These are phyloP conservation scores for Syrista parreyssii DNA, from an alignment of 2,888 invertebrate species.

Conservation along the genomic window DNA sequence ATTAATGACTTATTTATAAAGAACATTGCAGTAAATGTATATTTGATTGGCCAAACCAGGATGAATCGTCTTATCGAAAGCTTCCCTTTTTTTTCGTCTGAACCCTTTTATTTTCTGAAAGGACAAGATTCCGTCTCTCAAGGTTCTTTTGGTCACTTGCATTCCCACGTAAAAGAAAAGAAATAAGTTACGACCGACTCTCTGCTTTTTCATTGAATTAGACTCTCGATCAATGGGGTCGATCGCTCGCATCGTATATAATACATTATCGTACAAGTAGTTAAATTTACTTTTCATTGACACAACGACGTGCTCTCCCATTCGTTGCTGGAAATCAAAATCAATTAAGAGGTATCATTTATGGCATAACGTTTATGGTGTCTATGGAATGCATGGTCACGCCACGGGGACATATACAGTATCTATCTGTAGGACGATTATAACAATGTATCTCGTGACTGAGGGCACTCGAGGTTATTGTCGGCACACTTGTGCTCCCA, in stretches of 20 bases:
- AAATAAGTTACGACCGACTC: background rate
- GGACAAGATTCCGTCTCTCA: background rate
- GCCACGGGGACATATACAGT: background rate
- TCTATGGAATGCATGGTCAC: background rate
- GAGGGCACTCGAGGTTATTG: conserved; percentile 17
- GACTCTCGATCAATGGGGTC: no score
- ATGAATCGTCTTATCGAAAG: background rate
- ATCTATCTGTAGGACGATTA: background rate
- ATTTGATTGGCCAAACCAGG: conserved; percentile 33
- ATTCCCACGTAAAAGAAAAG: background rate
- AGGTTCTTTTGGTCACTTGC: background rate
- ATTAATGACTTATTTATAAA: conserved; percentile 20
- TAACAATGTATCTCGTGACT: conserved; percentile 8
- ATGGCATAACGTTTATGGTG: conserved; percentile 6
- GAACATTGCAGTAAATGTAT: conserved; percentile 37
- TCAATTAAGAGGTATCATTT: conserved; percentile 34
- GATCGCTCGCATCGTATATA: no score
- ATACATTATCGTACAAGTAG: no score
- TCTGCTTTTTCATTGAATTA: background rate
- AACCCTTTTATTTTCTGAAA: background rate
- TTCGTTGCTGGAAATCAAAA: background rate
- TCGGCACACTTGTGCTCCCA: conserved; percentile 14
- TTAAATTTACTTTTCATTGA: no score
- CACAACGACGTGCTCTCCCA: background rate
- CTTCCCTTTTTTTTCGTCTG: background rate